A percentile compares a stretch with the other conserved stretches of the same genome.
Conservation (phyloP, 2,888 invertebrate species). For the Cantharis rustica region DNA sequence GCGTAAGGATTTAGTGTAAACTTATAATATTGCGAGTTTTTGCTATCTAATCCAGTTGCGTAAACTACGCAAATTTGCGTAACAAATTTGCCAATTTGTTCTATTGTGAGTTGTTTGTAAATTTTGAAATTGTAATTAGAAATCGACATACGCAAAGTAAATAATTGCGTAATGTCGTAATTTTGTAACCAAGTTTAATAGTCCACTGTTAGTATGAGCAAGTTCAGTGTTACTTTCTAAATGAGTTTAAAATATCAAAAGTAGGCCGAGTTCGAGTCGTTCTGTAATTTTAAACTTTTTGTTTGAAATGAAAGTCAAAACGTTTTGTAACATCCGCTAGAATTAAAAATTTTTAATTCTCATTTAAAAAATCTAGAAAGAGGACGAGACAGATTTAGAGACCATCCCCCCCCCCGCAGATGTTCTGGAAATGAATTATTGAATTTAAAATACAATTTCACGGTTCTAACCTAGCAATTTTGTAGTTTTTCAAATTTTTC, state of each 20-base stretch:
- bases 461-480: not conserved
- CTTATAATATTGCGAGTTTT: not conserved
- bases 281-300: not conserved
- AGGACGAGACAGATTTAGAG: not conserved
- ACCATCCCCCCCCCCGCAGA: not conserved
- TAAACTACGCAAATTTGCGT: not conserved
- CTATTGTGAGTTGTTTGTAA: not conserved
- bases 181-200: not conserved
- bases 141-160: not conserved
- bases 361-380: not conserved
- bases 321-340: not conserved
- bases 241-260: slow-evolving; percentile 3
- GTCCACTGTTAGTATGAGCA: slow-evolving; percentile 7
- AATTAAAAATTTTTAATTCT: not conserved
- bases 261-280: not conserved
- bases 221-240: slow-evolving; percentile 25
- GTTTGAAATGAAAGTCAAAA: not conserved
- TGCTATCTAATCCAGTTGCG: not conserved
- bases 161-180: not conserved
- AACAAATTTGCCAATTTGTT: not conserved
- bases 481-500: not conserved
- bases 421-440: not conserved
- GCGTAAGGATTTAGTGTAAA: not conserved
- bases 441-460: not conserved
- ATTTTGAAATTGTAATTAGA: not conserved